These are phyloP conservation scores for Onthophagus taurus DNA, from an alignment of 1,140 invertebrate species.

Conservation along the genomic window DNA sequence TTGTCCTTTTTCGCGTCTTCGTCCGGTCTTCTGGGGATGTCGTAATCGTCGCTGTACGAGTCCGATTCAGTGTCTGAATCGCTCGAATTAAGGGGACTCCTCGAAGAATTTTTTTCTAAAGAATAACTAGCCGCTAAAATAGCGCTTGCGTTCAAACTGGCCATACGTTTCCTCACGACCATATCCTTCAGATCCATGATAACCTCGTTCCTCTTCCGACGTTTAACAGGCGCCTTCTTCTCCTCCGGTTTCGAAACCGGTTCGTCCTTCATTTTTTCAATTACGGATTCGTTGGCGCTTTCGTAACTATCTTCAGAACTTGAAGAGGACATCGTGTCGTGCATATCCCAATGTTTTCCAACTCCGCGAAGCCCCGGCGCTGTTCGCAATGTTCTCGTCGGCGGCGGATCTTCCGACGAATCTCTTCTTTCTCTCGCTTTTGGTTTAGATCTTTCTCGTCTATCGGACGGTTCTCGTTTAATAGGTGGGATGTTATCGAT, in stretches of 20 bases:
- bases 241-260: conserved; percentile 15
- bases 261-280: conserved; percentile 12
- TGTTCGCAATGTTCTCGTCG: conserved; percentile 54
- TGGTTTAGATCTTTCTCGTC: background rate
- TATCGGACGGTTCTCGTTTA: background rate
- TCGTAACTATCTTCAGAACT: conserved; percentile 42
- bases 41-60: conserved; percentile 31
- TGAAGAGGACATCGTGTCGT: conserved; percentile 43
- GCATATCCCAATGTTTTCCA: conserved; percentile 74
- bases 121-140: conserved; percentile 84
- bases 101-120: conserved; percentile 56
- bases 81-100: conserved; percentile 44
- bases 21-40: conserved; percentile 37
- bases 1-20: conserved; percentile 43
- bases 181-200: conserved; percentile 80
- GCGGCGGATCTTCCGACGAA: conserved; percentile 19
- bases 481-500: conserved; percentile 38
- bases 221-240: conserved; percentile 25
- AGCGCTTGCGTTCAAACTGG: conserved; percentile 83
- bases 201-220: conserved; percentile 47
- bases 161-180: conserved; percentile 84
- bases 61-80: conserved; percentile 38
- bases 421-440: conserved; percentile 20
- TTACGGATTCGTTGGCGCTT: conserved; percentile 16
- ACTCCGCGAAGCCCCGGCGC: conserved; percentile 65